Evolutionary conservation across 2,113 vertebrate genomes (phyloP).

Genomic region (Anarrhichthys ocellatus): DNA sequence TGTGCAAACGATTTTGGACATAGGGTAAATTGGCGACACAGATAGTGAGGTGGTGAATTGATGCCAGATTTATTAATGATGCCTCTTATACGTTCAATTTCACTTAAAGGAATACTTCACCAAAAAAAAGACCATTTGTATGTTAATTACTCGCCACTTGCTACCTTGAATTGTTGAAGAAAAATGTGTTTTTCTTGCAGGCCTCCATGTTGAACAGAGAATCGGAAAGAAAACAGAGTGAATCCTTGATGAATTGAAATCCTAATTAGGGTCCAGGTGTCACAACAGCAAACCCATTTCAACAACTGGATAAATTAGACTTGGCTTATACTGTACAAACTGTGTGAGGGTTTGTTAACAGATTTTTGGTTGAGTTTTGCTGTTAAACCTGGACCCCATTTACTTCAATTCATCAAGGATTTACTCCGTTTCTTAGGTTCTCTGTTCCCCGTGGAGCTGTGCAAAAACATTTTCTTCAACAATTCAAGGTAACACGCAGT

Average conservation of each 20-base stretch:
- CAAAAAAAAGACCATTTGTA: background rate
- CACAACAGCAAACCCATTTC: background rate
- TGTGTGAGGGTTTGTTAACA: background rate
- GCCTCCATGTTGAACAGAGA: background rate
- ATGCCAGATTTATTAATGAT: too few species aligned
- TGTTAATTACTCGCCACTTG: background rate
- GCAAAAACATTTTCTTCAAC: too few species aligned
- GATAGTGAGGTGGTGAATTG: background rate
- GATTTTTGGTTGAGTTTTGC: background rate
- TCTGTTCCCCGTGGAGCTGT: too few species aligned
- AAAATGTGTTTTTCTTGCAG: background rate
- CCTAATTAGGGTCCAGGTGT: background rate
- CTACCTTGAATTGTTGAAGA: background rate
- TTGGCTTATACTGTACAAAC: background rate
- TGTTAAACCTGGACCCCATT: background rate
- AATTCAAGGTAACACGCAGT: too few species aligned
- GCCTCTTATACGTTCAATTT: background rate
- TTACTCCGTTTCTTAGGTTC: too few species aligned
- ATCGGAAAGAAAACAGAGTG: background rate
- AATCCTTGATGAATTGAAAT: too few species aligned
- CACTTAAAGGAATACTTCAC: background rate
- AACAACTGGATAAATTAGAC: background rate
- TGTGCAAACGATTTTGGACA: background rate
- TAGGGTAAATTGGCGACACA: background rate
- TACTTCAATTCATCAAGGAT: background rate